These are phyloP conservation scores for Drosophila burlai DNA, from an alignment of 1,140 invertebrate species.

Conservation along the genomic window DNA sequence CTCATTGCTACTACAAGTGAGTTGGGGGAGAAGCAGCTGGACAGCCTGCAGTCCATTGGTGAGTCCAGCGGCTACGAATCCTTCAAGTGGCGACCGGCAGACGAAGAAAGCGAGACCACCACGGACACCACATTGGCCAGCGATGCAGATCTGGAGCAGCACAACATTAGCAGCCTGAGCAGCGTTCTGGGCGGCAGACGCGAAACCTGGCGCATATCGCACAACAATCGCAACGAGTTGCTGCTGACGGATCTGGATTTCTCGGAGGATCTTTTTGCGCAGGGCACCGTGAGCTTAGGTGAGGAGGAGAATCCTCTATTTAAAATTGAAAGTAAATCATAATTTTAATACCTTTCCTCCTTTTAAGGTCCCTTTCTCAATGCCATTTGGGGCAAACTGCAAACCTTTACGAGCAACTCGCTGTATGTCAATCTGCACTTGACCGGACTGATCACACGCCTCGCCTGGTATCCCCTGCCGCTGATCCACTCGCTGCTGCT, in stretches of 20 bases:
- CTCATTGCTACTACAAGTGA: constrained; percentile 18
- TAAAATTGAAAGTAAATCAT: not conserved
- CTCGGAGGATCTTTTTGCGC: constrained; percentile 85
- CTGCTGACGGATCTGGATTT: constrained; percentile 84
- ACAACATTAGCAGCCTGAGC: constrained; percentile 53
- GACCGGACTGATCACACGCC: constrained; percentile 93
- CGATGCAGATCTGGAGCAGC: constrained; percentile 59
- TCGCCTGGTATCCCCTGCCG: constrained; percentile 95
- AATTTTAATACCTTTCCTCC: not conserved
- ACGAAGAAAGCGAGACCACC: constrained; percentile 79
- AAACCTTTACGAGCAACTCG: constrained; percentile 93
- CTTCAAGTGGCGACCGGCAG: constrained; percentile 89
- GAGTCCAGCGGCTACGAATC: constrained; percentile 95
- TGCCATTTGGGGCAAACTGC: constrained; percentile 92
- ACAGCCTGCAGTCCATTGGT: constrained; percentile 90
- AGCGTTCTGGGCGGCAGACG: constrained; percentile 35
- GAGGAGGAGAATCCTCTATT: constrained; percentile 25
- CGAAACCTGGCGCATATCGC: constrained; percentile 85
- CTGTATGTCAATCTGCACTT: constrained; percentile 95
- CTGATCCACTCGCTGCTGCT: constrained; percentile 94
- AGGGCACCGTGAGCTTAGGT: constrained; percentile 85
- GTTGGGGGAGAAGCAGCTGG: constrained; percentile 84
- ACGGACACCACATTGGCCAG: constrained; percentile 41
- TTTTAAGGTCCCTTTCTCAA: constrained; percentile 93
- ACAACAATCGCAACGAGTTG: constrained; percentile 71